These are phyloP conservation scores for Luperina testacea DNA, from an alignment of 2,888 invertebrate genomes.

Conservation along the genomic window DNA sequence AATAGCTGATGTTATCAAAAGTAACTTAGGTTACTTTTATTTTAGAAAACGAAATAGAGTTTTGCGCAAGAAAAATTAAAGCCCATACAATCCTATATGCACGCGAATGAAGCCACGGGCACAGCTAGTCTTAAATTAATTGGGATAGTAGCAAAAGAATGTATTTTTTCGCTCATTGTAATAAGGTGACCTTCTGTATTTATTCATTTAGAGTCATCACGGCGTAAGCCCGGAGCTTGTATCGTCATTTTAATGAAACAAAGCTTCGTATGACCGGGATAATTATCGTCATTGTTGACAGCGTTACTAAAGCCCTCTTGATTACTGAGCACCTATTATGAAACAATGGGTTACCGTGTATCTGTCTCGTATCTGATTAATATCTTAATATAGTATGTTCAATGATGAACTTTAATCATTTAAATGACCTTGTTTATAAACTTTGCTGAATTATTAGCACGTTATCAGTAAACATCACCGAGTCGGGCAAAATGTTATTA, in stretches of 20 bases:
- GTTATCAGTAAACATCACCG: not conserved
- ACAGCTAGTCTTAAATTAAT: not conserved
- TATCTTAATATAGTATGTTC: not conserved
- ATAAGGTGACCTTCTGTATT: not conserved
- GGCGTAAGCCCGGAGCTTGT: not conserved
- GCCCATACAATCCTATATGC: not conserved
- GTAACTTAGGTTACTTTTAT: not conserved
- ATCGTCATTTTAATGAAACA: conserved; percentile 29
- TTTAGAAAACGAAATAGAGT: not conserved
- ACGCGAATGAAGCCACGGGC: not conserved
- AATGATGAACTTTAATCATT: conserved; percentile 9
- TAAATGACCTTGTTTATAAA: conserved; percentile 24
- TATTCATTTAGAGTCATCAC: not conserved
- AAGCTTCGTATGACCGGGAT: conserved; percentile 38
- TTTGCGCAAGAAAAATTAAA: not conserved
- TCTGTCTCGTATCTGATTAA: not conserved
- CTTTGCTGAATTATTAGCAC: not conserved
- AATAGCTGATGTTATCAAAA: not conserved
- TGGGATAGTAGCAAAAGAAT: not conserved
- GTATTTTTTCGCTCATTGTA: not conserved
- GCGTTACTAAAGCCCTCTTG: conserved; percentile 3
- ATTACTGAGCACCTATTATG: not conserved
- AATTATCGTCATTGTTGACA: conserved; percentile 25
- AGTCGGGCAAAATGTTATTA: no score
- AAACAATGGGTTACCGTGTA: conserved; percentile 21